Base-by-base conservation (phyloP, 2,797 vertebrate species). In the Chaetodon trifasciatus region DNA sequence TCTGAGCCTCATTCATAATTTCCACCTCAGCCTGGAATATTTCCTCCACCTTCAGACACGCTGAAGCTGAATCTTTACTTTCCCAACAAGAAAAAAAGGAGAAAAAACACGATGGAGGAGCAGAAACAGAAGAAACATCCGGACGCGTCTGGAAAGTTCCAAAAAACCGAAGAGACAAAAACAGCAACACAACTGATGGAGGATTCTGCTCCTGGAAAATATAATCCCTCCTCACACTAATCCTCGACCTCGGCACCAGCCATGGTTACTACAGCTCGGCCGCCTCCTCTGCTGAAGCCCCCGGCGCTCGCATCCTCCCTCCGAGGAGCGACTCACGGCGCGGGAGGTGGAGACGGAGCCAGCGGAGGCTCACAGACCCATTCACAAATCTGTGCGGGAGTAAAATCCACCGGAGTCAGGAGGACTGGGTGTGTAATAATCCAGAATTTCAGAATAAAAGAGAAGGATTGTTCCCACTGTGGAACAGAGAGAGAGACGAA, bases 151-250 rank as follows among this genome's bases (percentile, higher is more conserved):
- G 56, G 23, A 74, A 84, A 82, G 60, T 82, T 82, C 44, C 49
- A 8, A 32, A 12, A 56, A 40, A 6, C 1, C 8, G 17, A 16
- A 50, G 13, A 47, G 23, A 52, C 15, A 23, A 9, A 65, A 79
- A 56, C 69, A 37, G 62, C 60, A 76, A 70, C 71, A 74, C 24
- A 65, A 79, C 4, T 80, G 84, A 75, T 85, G 84, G 81, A 88
- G 64, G 81, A 71, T 78, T 69, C 71, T 62, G 73, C 86, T 80
- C 72, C 85, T 89, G 88, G 84, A 84, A 71, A 79, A 80, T 82
- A 83, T 93, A 93, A 94, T 93, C 93, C 90, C 90, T 35, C 67
- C 72, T 39, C 82, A 50, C 79, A 73, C 78, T 94, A 93, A 94
- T 94, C 93, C 93, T 78, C 79, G 40, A 84, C 74, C 73, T 74